Base-by-base conservation (phyloP, 1,140 invertebrate species). In the Bombyx mori region DNA sequence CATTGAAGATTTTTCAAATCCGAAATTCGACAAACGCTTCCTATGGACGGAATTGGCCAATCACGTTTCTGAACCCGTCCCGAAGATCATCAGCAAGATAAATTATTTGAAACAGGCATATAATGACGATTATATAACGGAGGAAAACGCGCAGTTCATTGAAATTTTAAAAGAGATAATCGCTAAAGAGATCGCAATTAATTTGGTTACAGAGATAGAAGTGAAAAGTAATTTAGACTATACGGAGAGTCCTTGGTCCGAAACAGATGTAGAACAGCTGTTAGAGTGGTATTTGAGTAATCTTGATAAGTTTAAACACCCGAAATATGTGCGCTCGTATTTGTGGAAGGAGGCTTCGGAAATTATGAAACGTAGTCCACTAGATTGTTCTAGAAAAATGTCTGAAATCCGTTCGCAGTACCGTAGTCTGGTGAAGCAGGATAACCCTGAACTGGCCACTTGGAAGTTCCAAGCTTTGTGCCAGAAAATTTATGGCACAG, bases 251-350 rank as follows among this genome's bases (percentile, higher is more conserved):
- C 42, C 57, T n/a, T 86, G 80, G 80, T 63, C 62, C 2, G 77
- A 86, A 63, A 68, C 75, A 9, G 79, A 84, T 69, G 75, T 58
- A 10, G 79, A 82, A 55, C 66, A 74, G 7, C 62, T 86, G 1
- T 51, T 86, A 8, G 73, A 71, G 5, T 86, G 81, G 81, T 86
- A 84, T 65, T 66, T 84, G 60, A 70, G 73, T 1, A 79, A 86
- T 73, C 76, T 86, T 57, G 83, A 86, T 8, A 82, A 86, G 45
- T 86, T 86, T 56, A 86, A 84, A 53, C 84, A 86, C 57, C 81
- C 83, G 0, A 82, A 83, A 61, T 83, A 69, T 44, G 73, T 80
- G 0, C 57, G 79, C 6, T 82, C 71, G 44, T 86, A 80, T 42
- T 57, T 86, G 2, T 86, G 83, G 83, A 69, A 78, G 62, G 81